Evolutionary conservation across 2,113 vertebrate species (phyloP).

Genomic region (Corynorhinus townsendii): DNA sequence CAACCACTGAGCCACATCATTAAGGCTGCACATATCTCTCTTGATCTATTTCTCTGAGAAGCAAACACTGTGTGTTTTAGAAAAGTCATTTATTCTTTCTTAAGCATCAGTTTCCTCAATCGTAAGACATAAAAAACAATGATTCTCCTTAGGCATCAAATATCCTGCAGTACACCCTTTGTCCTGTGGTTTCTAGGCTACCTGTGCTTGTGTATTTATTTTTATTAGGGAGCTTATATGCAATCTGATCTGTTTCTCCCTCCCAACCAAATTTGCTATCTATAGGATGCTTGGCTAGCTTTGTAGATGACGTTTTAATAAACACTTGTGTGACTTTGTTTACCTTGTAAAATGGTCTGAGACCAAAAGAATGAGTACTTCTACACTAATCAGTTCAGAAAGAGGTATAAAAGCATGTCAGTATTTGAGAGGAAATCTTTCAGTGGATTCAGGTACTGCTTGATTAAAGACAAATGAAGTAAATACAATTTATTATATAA

Average conservation of each 20-base stretch:
- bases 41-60: neutral
- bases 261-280: neutral
- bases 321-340: neutral
- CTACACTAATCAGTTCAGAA: neutral
- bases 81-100: neutral
- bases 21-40: neutral
- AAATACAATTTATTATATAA: neutral
- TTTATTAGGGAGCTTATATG: neutral
- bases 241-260: neutral
- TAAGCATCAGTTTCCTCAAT: neutral
- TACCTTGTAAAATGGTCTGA: slow-evolving; percentile 17
- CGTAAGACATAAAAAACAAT: neutral
- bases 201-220: neutral
- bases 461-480: neutral
- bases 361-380: neutral
- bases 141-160: neutral
- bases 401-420: neutral
- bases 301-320: neutral
- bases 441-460: neutral
- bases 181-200: neutral
- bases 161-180: neutral
- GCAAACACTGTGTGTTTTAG: neutral
- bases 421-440: neutral
- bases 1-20: no score
- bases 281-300: neutral